Percentiles rank a stretch among this genome's conserved stretches.
Conservation (phyloP, 2,797 vertebrate genomes). For the Muraenolepis orangiensis region DNA sequence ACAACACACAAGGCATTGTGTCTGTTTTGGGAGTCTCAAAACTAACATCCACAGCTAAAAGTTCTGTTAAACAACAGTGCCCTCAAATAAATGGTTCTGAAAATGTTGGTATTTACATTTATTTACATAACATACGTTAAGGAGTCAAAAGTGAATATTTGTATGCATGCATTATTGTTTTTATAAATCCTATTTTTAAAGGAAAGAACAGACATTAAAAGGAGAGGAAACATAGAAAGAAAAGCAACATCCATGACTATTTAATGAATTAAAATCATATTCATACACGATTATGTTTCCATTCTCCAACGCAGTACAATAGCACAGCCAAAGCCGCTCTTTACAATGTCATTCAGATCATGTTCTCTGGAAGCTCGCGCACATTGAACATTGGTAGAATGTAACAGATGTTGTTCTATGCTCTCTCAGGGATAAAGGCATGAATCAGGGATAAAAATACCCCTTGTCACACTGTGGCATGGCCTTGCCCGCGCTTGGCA, state of each 20-base stretch:
- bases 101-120: neutral
- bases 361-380: neutral
- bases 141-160: neutral
- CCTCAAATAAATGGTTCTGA: neutral
- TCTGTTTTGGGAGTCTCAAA: neutral
- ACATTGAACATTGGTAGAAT: neutral
- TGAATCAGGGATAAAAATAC: neutral
- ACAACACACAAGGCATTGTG: neutral
- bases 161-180: neutral
- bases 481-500: neutral
- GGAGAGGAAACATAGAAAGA: neutral
- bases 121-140: neutral
- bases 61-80: neutral
- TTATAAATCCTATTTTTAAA: neutral
- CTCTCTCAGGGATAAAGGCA: neutral
- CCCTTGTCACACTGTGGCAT: neutral
- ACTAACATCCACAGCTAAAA: neutral
- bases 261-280: neutral
- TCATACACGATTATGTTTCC: neutral
- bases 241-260: neutral
- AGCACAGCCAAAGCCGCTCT: neutral
- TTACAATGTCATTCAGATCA: neutral
- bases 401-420: neutral
- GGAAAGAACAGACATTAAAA: neutral
- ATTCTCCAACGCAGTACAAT: neutral